Conservation (phyloP, 1,140 invertebrate species). For the Dendroctonus ponderosae region DNA sequence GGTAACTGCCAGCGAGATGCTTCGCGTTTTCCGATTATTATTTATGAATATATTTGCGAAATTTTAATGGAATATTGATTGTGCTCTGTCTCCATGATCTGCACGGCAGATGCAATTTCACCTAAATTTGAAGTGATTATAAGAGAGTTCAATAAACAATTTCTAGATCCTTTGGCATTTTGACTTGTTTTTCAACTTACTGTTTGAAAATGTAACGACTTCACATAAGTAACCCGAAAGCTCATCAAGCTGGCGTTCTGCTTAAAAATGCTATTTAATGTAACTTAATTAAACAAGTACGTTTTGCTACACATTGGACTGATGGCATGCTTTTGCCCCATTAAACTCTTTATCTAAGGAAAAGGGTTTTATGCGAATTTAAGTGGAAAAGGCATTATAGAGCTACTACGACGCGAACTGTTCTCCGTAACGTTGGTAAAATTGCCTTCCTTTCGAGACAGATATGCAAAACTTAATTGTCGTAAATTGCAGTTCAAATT, state of each 20-base stretch:
- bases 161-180: too few species aligned
- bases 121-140: too few species aligned
- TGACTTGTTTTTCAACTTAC: too few species aligned
- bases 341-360: slow-evolving; percentile 11
- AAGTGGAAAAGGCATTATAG: slow-evolving; percentile 20
- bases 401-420: slow-evolving; percentile 2
- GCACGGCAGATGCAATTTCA: too few species aligned
- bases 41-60: slow-evolving; percentile 21
- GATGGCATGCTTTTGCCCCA: slow-evolving; percentile 5
- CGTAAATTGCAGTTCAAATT: slow-evolving; percentile 37
- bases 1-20: slow-evolving; percentile 5
- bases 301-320: not conserved
- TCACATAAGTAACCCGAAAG: too few species aligned
- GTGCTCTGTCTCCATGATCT: not conserved
- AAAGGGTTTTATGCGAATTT: slow-evolving; percentile 7
- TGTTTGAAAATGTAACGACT: too few species aligned
- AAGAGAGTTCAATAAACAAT: too few species aligned
- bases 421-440: slow-evolving; percentile 17
- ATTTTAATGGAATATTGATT: slow-evolving; percentile 22
- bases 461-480: slow-evolving; percentile 46
- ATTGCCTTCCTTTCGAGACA: slow-evolving; percentile 36
- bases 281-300: too few species aligned
- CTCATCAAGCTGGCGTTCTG: too few species aligned
- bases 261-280: too few species aligned
- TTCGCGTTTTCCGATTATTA: slow-evolving; percentile 10